Evolutionary conservation across 2,113 vertebrate genomes (phyloP), one percentile per base, ranked within the genome.

Genomic region (Dromaius novaehollandiae): DNA sequence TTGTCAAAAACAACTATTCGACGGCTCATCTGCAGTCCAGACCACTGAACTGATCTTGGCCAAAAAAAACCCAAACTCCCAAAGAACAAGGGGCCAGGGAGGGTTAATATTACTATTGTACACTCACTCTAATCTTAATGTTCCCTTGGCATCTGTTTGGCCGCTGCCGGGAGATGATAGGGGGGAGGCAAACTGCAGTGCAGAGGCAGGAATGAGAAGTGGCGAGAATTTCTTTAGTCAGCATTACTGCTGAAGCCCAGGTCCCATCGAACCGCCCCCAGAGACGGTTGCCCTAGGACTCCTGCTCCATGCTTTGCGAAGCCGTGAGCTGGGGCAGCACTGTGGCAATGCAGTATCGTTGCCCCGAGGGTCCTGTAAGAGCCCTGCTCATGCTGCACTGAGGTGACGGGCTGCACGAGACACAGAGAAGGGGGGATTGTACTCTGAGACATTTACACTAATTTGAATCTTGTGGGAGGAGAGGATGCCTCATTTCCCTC

Each of bases 171-270:
- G 44, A 46, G 48, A 46, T 16, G 19, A 8, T 32, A 46, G 26
- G 86, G 15, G 11, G 7, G 3, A 64, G n/a, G 18, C 5, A 82
- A 66, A 79, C 19, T 78, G 7, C 65, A 56, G 5, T 0, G 7
- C 7, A 61, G n/a, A 55, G 7, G 26, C 25, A 66, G n/a, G 13
- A 73, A 74, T 25, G 16, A 48, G 38, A 44, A 50, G 17, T 13
- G 16, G 4, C 0, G 30, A 74, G 21, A 91, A 34, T 51, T 73
- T 50, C 30, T 79, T 63, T 38, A 32, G 38, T 38, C 5, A 4
- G 16, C 30, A 2, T 19, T 95, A 28, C n/a, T 81, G 18, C n/a
- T 1, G 0, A 77, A 14, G 32, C 1, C 4, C 3, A 5, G 2
- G 11, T 13, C 11, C 75, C 24, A 40, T 21, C 1, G 1, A 85